A percentile compares a stretch with the other conserved stretches of the same genome.
Conservation (phyloP, 2,888 invertebrate genomes). For the Physocephala rufipes region DNA sequence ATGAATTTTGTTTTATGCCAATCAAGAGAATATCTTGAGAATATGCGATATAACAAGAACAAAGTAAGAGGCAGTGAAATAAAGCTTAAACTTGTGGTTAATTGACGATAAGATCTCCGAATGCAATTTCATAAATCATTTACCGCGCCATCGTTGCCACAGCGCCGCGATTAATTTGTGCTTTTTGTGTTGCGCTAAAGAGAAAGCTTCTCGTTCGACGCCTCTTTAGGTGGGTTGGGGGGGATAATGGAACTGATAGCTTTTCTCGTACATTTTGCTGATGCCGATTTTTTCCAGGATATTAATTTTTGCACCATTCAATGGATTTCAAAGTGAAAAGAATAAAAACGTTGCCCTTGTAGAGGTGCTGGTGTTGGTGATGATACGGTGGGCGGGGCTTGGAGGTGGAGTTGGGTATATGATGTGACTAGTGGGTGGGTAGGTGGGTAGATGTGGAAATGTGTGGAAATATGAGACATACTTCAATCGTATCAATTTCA, state of each 20-base stretch:
- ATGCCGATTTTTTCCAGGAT: conserved; percentile 55
- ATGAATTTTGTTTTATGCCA: too few relatives aligned
- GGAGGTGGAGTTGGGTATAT: too few relatives aligned
- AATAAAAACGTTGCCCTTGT: conserved; percentile 23
- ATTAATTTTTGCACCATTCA: conserved; percentile 64
- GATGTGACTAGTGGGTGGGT: too few relatives aligned
- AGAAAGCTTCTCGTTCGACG: not conserved
- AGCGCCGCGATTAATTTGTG: conserved; percentile 23
- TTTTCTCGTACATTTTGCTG: conserved; percentile 30
- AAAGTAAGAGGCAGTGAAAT: conserved; percentile 1
- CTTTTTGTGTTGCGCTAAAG: not conserved
- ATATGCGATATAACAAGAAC: too few relatives aligned
- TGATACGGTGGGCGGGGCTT: not conserved
- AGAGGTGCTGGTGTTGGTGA: conserved; percentile 14
- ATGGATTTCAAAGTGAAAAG: conserved; percentile 47
- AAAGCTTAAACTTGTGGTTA: conserved; percentile 42
- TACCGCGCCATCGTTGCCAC: conserved; percentile 46
- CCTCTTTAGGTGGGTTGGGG: too few relatives aligned
- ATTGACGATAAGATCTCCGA: conserved; percentile 53
- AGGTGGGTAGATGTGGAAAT: too few relatives aligned
- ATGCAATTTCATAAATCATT: conserved; percentile 65
- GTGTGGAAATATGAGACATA: too few relatives aligned
- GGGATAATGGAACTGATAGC: not conserved
- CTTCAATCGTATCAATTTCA: too few relatives aligned
- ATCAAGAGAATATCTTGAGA: conserved; percentile 10